Percentiles rank a stretch among this genome's conserved stretches.
Evolutionary conservation across 2,888 invertebrate species (phyloP).

Genomic region (Tenthredo distinguenda): DNA sequence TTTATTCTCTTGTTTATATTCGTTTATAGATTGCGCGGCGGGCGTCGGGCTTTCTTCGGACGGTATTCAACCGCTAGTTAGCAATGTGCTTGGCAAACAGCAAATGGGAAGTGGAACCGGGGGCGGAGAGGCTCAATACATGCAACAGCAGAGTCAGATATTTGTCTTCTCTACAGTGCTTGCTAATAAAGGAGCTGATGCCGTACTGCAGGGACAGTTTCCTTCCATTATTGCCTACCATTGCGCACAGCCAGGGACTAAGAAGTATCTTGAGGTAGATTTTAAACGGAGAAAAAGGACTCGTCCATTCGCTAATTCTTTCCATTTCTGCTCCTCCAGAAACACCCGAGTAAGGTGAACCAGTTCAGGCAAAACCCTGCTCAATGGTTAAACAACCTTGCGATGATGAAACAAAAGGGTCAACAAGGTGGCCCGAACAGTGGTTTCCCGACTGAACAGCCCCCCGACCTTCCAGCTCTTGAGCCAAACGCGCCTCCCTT

Average conservation of each 20-base stretch:
- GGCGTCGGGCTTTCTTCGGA: slow-evolving; percentile 79
- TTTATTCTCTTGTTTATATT: too few relatives aligned
- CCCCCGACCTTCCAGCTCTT: slow-evolving; percentile 74
- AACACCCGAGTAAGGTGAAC: slow-evolving; percentile 93
- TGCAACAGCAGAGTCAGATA: slow-evolving; percentile 98
- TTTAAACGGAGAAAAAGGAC: too few relatives aligned
- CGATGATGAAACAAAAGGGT: slow-evolving; percentile 87
- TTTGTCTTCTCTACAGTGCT: slow-evolving; percentile 97
- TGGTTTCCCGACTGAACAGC: slow-evolving; percentile 74
- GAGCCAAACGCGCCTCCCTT: slow-evolving; percentile 75
- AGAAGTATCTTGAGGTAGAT: slow-evolving; percentile 91
- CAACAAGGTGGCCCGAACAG: slow-evolving; percentile 79
- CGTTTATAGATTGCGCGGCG: slow-evolving; percentile 67
- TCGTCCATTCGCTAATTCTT: slow-evolving; percentile 9
- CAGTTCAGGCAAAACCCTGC: slow-evolving; percentile 92
- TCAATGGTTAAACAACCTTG: slow-evolving; percentile 89
- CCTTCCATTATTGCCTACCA: slow-evolving; percentile 97
- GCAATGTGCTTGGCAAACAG: slow-evolving; percentile 89
- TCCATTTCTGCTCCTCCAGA: slow-evolving; percentile 81
- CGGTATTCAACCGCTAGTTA: slow-evolving; percentile 86
- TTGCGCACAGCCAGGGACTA: slow-evolving; percentile 96
- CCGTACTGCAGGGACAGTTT: slow-evolving; percentile 93
- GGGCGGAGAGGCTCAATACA: slow-evolving; percentile 91
- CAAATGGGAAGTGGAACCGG: slow-evolving; percentile 83
- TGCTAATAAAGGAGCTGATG: slow-evolving; percentile 97